Evolutionary conservation across 1,140 invertebrate genomes (phyloP), one percentile per base, ranked within the genome.

Genomic region (Bombus superbus): DNA sequence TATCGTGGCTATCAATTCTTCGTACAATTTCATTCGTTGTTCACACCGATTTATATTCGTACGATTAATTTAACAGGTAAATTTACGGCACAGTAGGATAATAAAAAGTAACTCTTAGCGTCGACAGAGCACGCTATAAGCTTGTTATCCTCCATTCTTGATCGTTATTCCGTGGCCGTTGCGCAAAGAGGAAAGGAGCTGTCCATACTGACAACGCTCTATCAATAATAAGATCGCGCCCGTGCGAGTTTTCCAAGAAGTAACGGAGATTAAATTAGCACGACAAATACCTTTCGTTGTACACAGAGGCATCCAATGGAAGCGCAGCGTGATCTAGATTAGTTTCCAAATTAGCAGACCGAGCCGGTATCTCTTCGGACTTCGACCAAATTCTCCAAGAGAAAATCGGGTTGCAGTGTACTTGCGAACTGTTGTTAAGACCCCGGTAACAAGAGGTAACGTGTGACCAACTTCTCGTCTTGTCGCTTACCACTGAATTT

Each of bases 291-390:
- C 9, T 68, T 3, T 38, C 18, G 9, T 22, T 25, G 22, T 68
- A 10, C 9, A 68, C 9, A 38, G 10, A 32, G 62, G 2, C 13
- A 66, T 8, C n/a, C 35, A 25, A 38, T 22, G 66, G 35, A 68
- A 68, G 18, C 9, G 10, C 66, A 25, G 9, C 0, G 18, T 68
- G 32, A 68, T 40, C 53, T 22, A 11, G n/a, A 68, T 80, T 53
- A 47, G 32, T 80, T 53, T 80, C 32, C 44, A 53, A 69, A 80
- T 80, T 69, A 80, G 44, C n/a, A n/a, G 9, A 78, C 62, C 40
- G 62, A 28, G 11, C 32, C 10, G 9, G 32, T 18, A 2, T 42
- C 66, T 68, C 66, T 10, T 68, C 66, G 66, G 66, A 28, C 59
- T 38, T 42, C 9, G 59, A 8, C 28, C 28, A n/a, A 68, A 79